Evolutionary conservation across 2,888 invertebrate genomes (phyloP).

Genomic region (Agrochola circellaris): DNA sequence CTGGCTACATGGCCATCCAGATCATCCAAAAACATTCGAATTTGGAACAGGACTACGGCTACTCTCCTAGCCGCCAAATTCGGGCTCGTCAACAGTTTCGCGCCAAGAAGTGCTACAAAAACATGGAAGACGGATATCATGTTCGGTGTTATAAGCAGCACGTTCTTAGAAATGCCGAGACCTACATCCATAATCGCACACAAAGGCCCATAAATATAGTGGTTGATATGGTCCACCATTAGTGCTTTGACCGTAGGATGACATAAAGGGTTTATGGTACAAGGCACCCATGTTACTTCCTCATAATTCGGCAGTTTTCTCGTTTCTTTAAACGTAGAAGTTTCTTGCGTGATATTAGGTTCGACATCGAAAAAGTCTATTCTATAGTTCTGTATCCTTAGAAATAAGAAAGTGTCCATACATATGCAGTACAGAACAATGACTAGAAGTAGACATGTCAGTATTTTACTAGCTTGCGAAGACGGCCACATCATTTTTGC

Average conservation of each 20-base stretch:
- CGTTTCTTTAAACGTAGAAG: slow-evolving; percentile 74
- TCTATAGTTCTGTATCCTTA: slow-evolving; percentile 93
- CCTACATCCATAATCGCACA: slow-evolving; percentile 93
- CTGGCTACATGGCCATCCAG: slow-evolving; percentile 97
- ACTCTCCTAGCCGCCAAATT: slow-evolving; percentile 93
- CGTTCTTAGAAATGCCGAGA: slow-evolving; percentile 91
- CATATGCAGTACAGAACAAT: slow-evolving; percentile 92
- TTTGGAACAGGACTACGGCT: slow-evolving; percentile 94
- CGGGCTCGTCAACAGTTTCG: slow-evolving; percentile 94
- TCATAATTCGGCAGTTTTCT: slow-evolving; percentile 81
- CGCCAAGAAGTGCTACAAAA: slow-evolving; percentile 93
- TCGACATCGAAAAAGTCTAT: slow-evolving; percentile 85
- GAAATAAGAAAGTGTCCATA: slow-evolving; percentile 94
- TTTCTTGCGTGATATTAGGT: slow-evolving; percentile 70
- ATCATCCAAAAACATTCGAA: slow-evolving; percentile 96
- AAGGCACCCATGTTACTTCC: slow-evolving; percentile 92
- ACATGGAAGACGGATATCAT: slow-evolving; percentile 96
- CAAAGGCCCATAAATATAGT: slow-evolving; percentile 95
- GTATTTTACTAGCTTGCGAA: slow-evolving; percentile 93
- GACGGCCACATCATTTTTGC: slow-evolving; percentile 93
- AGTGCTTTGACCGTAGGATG: slow-evolving; percentile 96
- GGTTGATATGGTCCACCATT: slow-evolving; percentile 95
- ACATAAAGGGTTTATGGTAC: slow-evolving; percentile 94
- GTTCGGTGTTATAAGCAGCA: slow-evolving; percentile 94
- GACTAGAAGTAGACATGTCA: slow-evolving; percentile 90